Base-by-base conservation (phyloP, 2,888 invertebrate genomes). In the Napeogenes sylphis region DNA sequence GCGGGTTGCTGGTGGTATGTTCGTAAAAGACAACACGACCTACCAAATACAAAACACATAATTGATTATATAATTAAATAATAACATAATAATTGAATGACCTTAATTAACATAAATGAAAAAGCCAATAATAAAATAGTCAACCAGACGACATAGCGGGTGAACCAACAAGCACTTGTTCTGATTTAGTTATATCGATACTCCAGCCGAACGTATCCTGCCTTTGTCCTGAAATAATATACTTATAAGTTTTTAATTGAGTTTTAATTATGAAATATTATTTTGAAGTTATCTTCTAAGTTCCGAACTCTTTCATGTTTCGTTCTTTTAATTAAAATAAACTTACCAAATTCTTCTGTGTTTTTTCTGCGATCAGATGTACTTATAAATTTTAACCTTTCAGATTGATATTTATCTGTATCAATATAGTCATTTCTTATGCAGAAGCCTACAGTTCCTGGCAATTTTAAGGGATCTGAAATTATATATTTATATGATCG, bases 181-280 rank as follows among this genome's bases (percentile, higher is more conserved):
- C 55, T 14, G 51, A 4, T 5, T 59, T 46, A 35, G 69, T 72
- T 3, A 85, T 67, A 6, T 77, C 74, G 38, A 80, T 73, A 67
- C 81, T 80, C 87, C 87, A 86, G 4, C 87, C 87, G 12, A 83
- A 78, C 0, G 82, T 73, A 55, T 81, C 79, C 69, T 80, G 77
- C 6, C 38, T 45, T 0, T 71, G 56, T 63, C 80, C 84, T 85
- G 70, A 3, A 73, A 71, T 14, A 38, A 73, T 65, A 60, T 35
- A 35, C 35, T 35, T 8, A 54, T 54, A 6, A 54, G 12, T 30
- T 54, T 12, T 32, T 33, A 54, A 62, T 42, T 42, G 10, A 42
- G 10, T 12, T 12, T 10, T 10, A 42, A 35, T 35, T 35, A 6
- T 5, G 21, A 35, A 35, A 35, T 2, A 35, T 2, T 35, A 2